phyloP scores from a whole-genome alignment of 2,797 vertebrate genomes.

The Numenius phaeopus region DNA sequence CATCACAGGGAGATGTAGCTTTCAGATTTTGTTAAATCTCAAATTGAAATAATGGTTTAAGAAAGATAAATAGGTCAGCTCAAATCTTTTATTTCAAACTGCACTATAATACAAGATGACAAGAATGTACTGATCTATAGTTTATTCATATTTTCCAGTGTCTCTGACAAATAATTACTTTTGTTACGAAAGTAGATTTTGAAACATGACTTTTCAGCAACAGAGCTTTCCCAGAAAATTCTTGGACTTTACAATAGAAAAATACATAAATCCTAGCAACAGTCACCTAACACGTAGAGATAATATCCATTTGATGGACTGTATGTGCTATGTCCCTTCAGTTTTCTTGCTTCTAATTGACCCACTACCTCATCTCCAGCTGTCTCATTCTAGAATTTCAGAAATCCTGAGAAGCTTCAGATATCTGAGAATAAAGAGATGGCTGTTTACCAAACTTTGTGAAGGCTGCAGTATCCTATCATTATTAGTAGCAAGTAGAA shows the following conservation, averaged over 20 bases:
- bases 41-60: background rate
- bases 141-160: background rate
- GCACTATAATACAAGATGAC: background rate
- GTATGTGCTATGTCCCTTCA: background rate
- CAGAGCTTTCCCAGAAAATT: background rate
- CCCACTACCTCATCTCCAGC: background rate
- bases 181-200: background rate
- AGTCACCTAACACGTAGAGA: background rate
- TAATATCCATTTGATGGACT: background rate
- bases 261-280: background rate
- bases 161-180: background rate
- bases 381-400: background rate
- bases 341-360: background rate
- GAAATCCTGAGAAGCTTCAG: background rate
- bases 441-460: background rate
- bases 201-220: background rate
- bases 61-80: background rate
- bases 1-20: background rate
- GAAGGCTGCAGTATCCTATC: background rate
- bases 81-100: background rate
- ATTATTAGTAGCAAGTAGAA: background rate
- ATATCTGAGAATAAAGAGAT: background rate
- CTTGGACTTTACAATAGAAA: background rate
- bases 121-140: background rate
- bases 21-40: background rate